Evolutionary conservation across 64 coral and sea anemone species (phyloP).

Genomic region (Montipora efflorescens): DNA sequence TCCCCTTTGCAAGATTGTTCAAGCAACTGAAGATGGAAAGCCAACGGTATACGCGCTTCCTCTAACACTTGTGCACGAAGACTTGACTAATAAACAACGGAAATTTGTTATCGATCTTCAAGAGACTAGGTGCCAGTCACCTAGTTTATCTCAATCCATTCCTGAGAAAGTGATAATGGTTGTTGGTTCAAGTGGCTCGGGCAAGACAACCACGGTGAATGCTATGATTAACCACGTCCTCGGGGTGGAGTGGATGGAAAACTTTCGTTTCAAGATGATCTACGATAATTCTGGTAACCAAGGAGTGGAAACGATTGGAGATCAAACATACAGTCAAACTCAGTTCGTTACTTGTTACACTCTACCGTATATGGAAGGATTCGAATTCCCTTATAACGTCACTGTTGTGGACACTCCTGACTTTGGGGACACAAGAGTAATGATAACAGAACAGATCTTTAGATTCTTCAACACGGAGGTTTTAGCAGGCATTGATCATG

Average conservation of each 20-base stretch:
- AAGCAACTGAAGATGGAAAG: constrained; percentile 17
- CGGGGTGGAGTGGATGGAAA: constrained; percentile 40
- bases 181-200: constrained; percentile 59
- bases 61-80: constrained; percentile 29
- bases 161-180: constrained; percentile 63
- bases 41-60: constrained; percentile 35
- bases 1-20: not conserved
- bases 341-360: constrained; percentile 60
- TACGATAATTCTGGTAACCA: constrained; percentile 55
- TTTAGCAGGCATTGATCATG: constrained; percentile 56
- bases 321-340: constrained; percentile 31
- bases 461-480: constrained; percentile 51
- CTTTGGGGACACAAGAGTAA: constrained; percentile 36
- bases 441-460: constrained; percentile 41
- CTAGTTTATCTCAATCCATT: not conserved
- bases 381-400: constrained; percentile 36
- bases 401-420: not conserved
- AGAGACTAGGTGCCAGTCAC: not conserved
- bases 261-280: constrained; percentile 69
- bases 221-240: constrained; percentile 66
- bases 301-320: no score
- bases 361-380: constrained; percentile 43
- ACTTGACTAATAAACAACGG: not conserved
- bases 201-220: constrained; percentile 39
- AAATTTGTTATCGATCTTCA: not conserved